phyloP scores from a whole-genome alignment of 2,888 invertebrate species.

The Lepas anatifera region DNA sequence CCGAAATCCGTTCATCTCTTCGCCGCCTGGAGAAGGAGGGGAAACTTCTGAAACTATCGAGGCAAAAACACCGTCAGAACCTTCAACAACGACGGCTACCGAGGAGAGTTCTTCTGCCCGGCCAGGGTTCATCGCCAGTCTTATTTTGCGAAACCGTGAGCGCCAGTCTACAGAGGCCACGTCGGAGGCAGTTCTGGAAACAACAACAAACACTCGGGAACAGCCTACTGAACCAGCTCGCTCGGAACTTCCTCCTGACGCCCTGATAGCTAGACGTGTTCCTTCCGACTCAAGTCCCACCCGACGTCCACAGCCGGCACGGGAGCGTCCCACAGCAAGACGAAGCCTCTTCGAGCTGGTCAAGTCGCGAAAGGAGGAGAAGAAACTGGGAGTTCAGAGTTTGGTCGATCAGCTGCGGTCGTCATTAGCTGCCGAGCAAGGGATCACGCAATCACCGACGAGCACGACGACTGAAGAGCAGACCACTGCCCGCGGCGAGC shows the following conservation, averaged over 20 bases:
- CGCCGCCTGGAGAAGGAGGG: background rate
- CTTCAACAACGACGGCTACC: no score
- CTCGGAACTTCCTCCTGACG: background rate
- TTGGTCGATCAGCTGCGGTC: background rate
- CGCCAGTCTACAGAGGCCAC: background rate
- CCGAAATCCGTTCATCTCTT: background rate
- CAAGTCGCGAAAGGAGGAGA: background rate
- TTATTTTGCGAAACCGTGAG: no score
- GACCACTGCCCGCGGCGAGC: background rate
- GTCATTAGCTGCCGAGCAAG: background rate
- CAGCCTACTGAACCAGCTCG: background rate
- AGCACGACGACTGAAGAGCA: background rate
- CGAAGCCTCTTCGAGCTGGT: slow-evolving; percentile 6
- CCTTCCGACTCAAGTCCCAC: background rate
- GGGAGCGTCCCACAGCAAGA: background rate
- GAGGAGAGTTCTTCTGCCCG: no score
- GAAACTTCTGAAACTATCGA: no score
- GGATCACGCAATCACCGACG: background rate
- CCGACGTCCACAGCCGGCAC: background rate
- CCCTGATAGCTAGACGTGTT: background rate
- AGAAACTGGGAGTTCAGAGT: background rate
- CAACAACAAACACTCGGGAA: background rate
- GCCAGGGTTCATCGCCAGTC: no score
- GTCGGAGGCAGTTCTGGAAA: background rate
- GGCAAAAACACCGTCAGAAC: no score